Base-by-base conservation (phyloP, 2,888 invertebrate genomes). In the Yponomeuta cagnagella region DNA sequence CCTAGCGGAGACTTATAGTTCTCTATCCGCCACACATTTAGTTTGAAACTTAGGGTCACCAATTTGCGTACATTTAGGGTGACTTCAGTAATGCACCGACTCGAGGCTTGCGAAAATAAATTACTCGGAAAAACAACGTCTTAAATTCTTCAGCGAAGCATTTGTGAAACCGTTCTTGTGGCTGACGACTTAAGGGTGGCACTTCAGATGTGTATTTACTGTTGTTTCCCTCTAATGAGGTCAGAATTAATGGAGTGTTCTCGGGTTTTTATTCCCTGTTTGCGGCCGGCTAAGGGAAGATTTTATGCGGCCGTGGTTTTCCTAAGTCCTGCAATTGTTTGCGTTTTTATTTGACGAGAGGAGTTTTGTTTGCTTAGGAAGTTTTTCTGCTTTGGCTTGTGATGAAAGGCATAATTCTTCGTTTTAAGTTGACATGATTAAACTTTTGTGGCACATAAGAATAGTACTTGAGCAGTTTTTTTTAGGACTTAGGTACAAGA, bases 221-320 rank as follows among this genome's bases (percentile, higher is more conserved):
- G 63, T 12, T 73, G 66, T 6, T 48, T 69, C 66, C 69, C 71
- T 71, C 72, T 81, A 82, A 83, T 80, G 78, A 84, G 81, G 79
- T 82, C 78, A 73, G 74, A 78, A 77, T 81, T 82, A 85, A 84
- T 83, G 82, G 83, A 83, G 78, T 85, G 81, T 78, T 82, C 79
- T 76, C 76, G 71, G 77, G 76, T 82, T 84, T 80, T 83, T 84
- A 80, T 83, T 86, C 82, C 77, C 76, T 75, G 75, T 76, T 74
- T 74, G 80, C 31, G 10, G 37, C 43, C n/a, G 10, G 63, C 43
- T 63, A 12, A n/a, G 43, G 63, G 9, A 63, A 23, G 63, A 63
- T 70, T 70, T 70, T 70, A 43, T 63, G 70, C 68, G 52, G 58
- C 48, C 23, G 48, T 10, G 12, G 48, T 68, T 68, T 52, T 8